Evolutionary conservation across 2,888 invertebrate genomes (phyloP).

Genomic region (Autographa pulchrina): DNA sequence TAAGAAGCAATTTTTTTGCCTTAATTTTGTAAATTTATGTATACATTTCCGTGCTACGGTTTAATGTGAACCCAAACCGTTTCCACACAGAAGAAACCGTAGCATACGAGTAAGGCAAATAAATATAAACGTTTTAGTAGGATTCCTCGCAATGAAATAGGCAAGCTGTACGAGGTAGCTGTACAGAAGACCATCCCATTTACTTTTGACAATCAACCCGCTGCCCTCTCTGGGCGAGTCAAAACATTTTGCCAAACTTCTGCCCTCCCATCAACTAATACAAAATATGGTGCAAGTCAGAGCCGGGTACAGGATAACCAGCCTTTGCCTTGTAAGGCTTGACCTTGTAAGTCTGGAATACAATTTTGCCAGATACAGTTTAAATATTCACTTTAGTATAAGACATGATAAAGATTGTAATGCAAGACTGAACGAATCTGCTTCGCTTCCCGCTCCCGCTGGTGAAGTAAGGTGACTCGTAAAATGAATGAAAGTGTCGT

Average conservation of each 20-base stretch:
- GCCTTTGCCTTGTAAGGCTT: no score
- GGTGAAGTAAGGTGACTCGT: no score
- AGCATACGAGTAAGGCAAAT: background rate
- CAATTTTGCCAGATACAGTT: no score
- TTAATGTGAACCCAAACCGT: background rate
- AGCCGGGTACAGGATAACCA: background rate
- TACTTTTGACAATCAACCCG: conserved; percentile 76
- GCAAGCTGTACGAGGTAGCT: conserved; percentile 15
- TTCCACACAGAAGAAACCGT: background rate
- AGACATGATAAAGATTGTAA: no score
- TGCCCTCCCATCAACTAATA: conserved; percentile 85
- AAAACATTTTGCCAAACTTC: conserved; percentile 79
- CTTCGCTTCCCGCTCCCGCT: no score
- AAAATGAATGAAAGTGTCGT: no score
- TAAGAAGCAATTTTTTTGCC: no score
- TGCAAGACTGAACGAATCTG: no score
- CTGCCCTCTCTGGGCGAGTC: conserved; percentile 67
- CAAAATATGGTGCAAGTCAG: conserved; percentile 61
- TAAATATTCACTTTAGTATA: no score
- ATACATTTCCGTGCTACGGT: background rate
- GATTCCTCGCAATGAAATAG: conserved; percentile 6
- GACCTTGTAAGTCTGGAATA: no score
- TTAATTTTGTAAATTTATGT: background rate
- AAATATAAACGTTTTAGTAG: conserved; percentile 8
- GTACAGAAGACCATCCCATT: conserved; percentile 59